phyloP scores from a whole-genome alignment of 2,113 vertebrate species.

The Nicator chloris region DNA sequence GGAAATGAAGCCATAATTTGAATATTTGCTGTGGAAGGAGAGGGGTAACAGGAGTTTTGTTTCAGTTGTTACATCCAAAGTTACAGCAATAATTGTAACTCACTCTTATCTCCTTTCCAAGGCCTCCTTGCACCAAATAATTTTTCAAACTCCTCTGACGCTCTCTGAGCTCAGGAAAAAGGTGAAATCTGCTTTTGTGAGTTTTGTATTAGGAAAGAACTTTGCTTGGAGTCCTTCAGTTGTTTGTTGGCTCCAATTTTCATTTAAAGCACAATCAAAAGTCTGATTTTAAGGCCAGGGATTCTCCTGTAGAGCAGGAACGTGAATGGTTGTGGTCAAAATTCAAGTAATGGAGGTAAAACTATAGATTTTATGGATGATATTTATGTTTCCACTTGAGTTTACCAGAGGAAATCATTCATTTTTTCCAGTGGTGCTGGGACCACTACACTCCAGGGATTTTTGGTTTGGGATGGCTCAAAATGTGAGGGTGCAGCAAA shows the following conservation, averaged over 20 bases:
- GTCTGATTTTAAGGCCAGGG: background rate
- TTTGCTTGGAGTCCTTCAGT: background rate
- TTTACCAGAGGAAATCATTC: background rate
- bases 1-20: background rate
- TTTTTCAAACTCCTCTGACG: background rate
- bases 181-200: background rate
- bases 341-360: background rate
- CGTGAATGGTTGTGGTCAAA: background rate
- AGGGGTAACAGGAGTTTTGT: background rate
- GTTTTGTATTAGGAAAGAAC: too few relatives aligned
- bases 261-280: fast-evolving
- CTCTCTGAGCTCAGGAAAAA: background rate
- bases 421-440: background rate
- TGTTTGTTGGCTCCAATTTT: background rate
- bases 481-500: background rate
- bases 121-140: background rate
- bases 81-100: background rate
- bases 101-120: background rate
- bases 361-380: background rate
- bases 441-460: background rate
- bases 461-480: background rate
- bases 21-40: background rate
- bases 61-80: background rate
- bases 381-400: background rate
- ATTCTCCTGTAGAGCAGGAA: background rate